phyloP scores from a whole-genome alignment of 64 coral and sea anemone species.

The Trachythela sp. region DNA sequence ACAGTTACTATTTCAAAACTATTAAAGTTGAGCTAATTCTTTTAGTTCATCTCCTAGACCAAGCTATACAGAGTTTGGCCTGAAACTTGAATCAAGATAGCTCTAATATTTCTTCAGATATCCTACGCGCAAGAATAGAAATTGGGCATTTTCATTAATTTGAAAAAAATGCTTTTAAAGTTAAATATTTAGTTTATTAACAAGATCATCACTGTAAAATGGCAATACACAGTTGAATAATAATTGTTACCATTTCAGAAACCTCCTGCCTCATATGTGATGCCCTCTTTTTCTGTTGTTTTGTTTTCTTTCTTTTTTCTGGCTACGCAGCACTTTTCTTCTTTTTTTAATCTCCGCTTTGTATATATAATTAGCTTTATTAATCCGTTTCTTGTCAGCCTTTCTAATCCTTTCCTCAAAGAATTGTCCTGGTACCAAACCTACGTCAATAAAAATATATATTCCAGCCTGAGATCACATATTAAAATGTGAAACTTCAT shows the following conservation, averaged over 20 bases:
- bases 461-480: background rate
- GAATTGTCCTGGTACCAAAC: background rate
- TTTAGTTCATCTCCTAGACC: slow-evolving; percentile 11
- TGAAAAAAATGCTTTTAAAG: slow-evolving; percentile 14
- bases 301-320: too few species aligned
- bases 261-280: too few species aligned
- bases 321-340: too few species aligned
- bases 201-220: background rate
- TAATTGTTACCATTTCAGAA: too few species aligned
- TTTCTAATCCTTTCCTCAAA: background rate
- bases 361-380: background rate
- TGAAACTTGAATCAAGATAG: background rate
- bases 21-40: background rate
- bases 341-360: background rate
- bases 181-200: too few species aligned
- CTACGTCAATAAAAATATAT: background rate
- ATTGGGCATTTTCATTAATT: background rate
- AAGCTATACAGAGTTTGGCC: background rate
- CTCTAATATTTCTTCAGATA: background rate
- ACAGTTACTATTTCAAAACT: background rate
- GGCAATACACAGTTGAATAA: too few species aligned
- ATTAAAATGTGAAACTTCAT: background rate
- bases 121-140: background rate
- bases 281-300: background rate
- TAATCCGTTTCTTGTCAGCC: background rate